Percentiles rank a stretch among this genome's conserved stretches.
Evolutionary conservation across 2,888 invertebrate genomes (phyloP).

Genomic region (Cremastobaeus sp.): DNA sequence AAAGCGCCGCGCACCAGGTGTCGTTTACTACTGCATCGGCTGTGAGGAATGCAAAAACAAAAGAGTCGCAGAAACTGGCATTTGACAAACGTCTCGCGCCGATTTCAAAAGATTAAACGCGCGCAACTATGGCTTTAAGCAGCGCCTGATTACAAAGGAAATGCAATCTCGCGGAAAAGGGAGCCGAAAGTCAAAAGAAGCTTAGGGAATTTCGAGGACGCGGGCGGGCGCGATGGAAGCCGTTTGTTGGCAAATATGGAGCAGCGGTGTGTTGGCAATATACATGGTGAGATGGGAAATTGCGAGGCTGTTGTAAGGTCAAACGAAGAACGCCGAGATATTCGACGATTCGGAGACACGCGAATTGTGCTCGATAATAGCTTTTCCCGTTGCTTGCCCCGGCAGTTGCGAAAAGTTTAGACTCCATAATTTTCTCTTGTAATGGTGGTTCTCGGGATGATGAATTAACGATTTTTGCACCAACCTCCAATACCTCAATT

Average conservation of each 20-base stretch:
- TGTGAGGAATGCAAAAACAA: conserved; percentile 37
- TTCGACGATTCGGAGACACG: conserved; percentile 36
- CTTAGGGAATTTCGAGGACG: no score
- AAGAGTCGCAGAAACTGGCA: conserved; percentile 32
- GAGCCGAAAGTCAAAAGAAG: conserved; percentile 44
- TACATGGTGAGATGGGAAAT: conserved; percentile 59
- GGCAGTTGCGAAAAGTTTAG: no score
- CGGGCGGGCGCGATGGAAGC: conserved; percentile 3
- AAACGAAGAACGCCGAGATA: conserved; percentile 42
- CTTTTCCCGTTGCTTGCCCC: conserved; percentile 1
- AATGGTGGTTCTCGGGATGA: not conserved
- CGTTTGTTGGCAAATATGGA: conserved; percentile 38
- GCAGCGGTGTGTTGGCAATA: no score
- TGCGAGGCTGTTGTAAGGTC: conserved; percentile 56
- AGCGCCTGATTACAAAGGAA: conserved; percentile 44
- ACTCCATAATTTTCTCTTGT: not conserved
- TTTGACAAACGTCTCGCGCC: conserved; percentile 49
- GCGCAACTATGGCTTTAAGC: conserved; percentile 32
- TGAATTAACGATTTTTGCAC: no score
- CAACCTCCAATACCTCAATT: no score
- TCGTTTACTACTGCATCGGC: conserved; percentile 45
- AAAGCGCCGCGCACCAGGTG: conserved; percentile 46
- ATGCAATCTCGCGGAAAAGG: conserved; percentile 44
- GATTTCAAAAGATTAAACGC: conserved; percentile 55
- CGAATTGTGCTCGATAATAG: conserved; percentile 36